These are phyloP conservation scores for Sphaerophoria taeniata DNA, from an alignment of 2,888 invertebrate genomes.

Conservation along the genomic window DNA sequence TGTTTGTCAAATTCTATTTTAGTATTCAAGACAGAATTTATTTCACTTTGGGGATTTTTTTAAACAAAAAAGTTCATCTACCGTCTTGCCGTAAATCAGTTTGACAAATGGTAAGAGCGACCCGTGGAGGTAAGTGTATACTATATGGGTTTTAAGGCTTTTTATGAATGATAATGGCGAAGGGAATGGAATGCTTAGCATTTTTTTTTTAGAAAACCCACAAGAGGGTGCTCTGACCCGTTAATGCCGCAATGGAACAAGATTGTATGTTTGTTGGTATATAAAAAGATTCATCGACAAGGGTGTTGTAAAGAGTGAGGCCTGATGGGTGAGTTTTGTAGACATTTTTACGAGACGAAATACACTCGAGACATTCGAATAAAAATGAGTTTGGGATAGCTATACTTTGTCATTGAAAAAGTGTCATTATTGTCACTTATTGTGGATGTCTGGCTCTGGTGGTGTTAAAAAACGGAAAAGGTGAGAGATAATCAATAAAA, in stretches of 20 bases:
- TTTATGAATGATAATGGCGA: conserved; percentile 57
- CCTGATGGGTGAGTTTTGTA: neutral
- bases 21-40: conserved; percentile 54
- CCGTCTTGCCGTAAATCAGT: conserved; percentile 56
- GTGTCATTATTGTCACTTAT: conserved; percentile 32
- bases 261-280: neutral
- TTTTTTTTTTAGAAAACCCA: conserved; percentile 9
- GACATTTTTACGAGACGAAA: conserved; percentile 44
- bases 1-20: conserved; percentile 51
- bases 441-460: neutral
- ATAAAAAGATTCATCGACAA: neutral
- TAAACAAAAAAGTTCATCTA: conserved; percentile 25
- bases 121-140: conserved; percentile 25
- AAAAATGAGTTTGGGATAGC: conserved; percentile 10
- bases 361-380: conserved; percentile 4
- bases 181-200: conserved; percentile 24
- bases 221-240: conserved; percentile 28
- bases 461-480: neutral
- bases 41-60: conserved; percentile 38
- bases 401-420: conserved; percentile 27
- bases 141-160: conserved; percentile 55
- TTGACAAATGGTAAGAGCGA: conserved; percentile 61
- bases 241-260: conserved; percentile 50
- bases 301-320: neutral
- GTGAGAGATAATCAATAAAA: conserved; percentile 42